These are phyloP conservation scores for Hydractinia echinata DNA, from an alignment of 30 jellyfish, hydroid and myxozoan genomes.

Conservation along the genomic window DNA sequence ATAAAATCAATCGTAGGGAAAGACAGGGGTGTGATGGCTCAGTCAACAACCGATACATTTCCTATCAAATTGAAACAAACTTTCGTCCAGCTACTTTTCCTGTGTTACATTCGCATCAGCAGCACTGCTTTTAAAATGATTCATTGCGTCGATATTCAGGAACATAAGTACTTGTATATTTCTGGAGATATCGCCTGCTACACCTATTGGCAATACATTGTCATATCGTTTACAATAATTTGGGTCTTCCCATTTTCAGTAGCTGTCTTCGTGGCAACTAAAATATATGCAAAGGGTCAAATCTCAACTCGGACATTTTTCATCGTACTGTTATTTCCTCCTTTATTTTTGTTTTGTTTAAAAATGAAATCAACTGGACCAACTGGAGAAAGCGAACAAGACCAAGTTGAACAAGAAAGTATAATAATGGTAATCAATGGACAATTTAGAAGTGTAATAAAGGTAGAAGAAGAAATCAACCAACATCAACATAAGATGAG, in stretches of 20 bases:
- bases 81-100: background rate
- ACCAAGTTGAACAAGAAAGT: background rate
- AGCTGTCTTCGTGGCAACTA: constrained; percentile 8
- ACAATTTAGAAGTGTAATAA: background rate
- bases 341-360: background rate
- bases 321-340: background rate
- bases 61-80: background rate
- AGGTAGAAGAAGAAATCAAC: background rate
- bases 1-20: too few species aligned
- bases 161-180: background rate
- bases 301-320: constrained; percentile 8
- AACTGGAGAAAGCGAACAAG: background rate
- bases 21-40: too few species aligned
- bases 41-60: background rate
- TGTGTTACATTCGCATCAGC: background rate
- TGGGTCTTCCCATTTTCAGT: background rate
- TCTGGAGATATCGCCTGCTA: background rate
- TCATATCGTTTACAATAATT: background rate
- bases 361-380: background rate
- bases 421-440: background rate
- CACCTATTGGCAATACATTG: background rate
- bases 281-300: background rate
- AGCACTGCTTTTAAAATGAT: background rate
- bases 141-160: background rate
- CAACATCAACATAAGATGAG: background rate